phyloP scores from a whole-genome alignment of 1,140 invertebrate genomes.

The Euwallacea similis region DNA sequence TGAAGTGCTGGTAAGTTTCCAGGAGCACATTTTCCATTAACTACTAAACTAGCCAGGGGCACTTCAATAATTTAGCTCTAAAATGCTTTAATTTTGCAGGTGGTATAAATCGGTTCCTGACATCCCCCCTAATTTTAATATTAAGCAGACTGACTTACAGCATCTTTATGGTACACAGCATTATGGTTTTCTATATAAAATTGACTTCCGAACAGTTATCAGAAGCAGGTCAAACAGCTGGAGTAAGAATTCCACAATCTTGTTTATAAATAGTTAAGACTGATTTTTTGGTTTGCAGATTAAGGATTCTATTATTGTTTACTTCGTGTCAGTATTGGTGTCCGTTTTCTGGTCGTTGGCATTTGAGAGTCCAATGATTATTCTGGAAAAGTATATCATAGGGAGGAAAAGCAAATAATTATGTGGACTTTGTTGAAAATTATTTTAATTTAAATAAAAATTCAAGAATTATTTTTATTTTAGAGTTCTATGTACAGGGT shows the following conservation, averaged over 20 bases:
- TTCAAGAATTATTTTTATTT: too few species aligned
- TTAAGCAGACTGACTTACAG: slow-evolving; percentile 31
- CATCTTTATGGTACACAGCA: slow-evolving; percentile 28
- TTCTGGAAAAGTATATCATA: too few species aligned
- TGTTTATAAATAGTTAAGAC: too few species aligned
- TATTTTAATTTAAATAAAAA: too few species aligned
- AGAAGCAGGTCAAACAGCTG: not conserved
- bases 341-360: too few species aligned
- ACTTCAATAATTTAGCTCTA: not conserved
- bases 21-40: not conserved
- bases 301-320: too few species aligned
- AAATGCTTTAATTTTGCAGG: slow-evolving; percentile 19
- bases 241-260: not conserved
- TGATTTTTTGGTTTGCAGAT: too few species aligned
- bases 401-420: too few species aligned
- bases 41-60: not conserved
- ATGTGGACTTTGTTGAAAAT: too few species aligned
- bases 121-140: slow-evolving; percentile 12
- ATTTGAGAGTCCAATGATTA: too few species aligned
- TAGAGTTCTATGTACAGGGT: too few species aligned
- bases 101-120: slow-evolving; percentile 24
- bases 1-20: not conserved
- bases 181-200: not conserved
- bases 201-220: not conserved
- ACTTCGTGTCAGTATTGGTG: too few species aligned